Evolutionary conservation across 2,113 vertebrate genomes (phyloP), one percentile per base, ranked within the genome.

Genomic region (Eurypyga helias): DNA sequence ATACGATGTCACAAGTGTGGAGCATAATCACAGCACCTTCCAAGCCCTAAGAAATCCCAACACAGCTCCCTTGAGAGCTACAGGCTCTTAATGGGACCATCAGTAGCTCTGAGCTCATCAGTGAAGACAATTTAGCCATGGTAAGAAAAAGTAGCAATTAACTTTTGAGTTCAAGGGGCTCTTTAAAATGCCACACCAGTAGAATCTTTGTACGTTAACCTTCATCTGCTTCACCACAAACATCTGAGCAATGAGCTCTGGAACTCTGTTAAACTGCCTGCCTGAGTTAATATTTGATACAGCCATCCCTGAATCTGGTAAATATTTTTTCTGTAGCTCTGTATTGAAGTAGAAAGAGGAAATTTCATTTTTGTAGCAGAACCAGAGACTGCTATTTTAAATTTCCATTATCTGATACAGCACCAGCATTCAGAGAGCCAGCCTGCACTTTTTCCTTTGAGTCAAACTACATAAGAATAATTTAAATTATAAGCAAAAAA

Each of bases 51-150:
- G 58, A 90, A 86, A 90, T 90, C 83, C 87, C 80, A 89, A 21
- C 86, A 76, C 83, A 82, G 76, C 73, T 92, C 79, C 58, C 34
- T 29, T 54, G 79, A 94, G 80, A 94, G 60, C 76, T 81, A 13
- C 55, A 41, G 41, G 58, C 58, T 70, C 55, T 78, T 83, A 88
- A 69, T 7, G 4, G 60, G 20, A 64, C 69, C 77, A 64, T 83
- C 86, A 91, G 83, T 73, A 87, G 65, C 72, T 87, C 81, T 71
- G 80, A 89, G 88, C 65, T 94, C 72, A 89, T 81, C 72, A 62
- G 33, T 71, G 64, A 91, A 78, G 72, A 67, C 55, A 84, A 55
- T 95, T 78, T 55, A 89, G 52, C 48, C 45, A 14, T 52, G 16
- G 38, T 19, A 33, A 72, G n/a, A 73, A 89, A 77, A 64, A 33